Conservation (phyloP, 2,113 vertebrate genomes). For the Mugil cephalus region DNA sequence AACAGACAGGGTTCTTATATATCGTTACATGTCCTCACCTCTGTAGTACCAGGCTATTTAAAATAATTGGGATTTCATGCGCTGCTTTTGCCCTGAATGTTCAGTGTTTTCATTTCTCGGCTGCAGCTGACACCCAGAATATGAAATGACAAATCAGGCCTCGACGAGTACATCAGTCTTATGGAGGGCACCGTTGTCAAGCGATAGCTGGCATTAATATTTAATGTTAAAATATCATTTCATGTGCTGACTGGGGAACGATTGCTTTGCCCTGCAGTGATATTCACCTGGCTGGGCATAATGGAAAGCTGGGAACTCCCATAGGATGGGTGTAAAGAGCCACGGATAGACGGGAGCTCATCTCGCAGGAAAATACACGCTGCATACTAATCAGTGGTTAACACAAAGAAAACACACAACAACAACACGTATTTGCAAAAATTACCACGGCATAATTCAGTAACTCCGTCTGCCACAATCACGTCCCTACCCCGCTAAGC, state of each 20-base stretch:
- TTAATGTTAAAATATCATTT: conserved; percentile 75
- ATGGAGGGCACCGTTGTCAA: conserved; percentile 35
- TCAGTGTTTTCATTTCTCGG: conserved; percentile 3
- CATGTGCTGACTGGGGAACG: conserved; percentile 46
- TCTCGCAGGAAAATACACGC: background rate
- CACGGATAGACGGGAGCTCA: too few species aligned
- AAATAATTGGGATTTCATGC: conserved; percentile 26
- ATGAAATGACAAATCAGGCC: conserved; percentile 53
- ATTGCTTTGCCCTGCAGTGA: conserved; percentile 52
- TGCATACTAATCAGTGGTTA: background rate
- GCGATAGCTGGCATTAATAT: conserved; percentile 70
- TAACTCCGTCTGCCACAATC: conserved; percentile 4
- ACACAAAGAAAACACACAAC: conserved; percentile 18
- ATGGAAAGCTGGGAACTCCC: conserved; percentile 40
- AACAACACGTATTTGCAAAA: conserved; percentile 3
- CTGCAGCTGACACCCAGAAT: conserved; percentile 43
- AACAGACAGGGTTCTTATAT: background rate
- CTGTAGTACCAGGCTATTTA: background rate
- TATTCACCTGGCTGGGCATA: conserved; percentile 45
- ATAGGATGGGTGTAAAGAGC: conserved; percentile 9
- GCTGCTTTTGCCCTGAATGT: background rate
- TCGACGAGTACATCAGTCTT: conserved; percentile 32
- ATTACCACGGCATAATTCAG: background rate
- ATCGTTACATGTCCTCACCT: background rate
- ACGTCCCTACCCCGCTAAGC: background rate